These are phyloP conservation scores for Tachysurus fulvidraco DNA, from an alignment of 2,113 vertebrate species.

Conservation along the genomic window DNA sequence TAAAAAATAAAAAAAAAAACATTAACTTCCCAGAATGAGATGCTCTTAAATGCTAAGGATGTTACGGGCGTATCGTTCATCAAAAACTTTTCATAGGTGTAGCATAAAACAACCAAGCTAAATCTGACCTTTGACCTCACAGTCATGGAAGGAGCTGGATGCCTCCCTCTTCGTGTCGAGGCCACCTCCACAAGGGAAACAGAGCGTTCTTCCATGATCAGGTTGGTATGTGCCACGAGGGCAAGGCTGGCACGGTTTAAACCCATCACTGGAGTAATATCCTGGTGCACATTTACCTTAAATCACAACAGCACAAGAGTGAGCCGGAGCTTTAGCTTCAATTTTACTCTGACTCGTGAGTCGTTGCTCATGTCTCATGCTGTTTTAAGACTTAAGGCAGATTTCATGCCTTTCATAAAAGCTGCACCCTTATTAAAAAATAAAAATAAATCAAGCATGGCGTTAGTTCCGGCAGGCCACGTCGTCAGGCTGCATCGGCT, in stretches of 20 bases:
- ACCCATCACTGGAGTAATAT: slow-evolving; percentile 86
- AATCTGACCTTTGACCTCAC: slow-evolving; percentile 89
- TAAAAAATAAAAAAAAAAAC: neutral
- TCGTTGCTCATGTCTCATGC: neutral
- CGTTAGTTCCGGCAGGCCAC: no score
- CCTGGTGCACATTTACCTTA: slow-evolving; percentile 91
- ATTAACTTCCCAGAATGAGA: neutral
- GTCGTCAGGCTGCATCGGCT: no score
- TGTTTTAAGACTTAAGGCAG: no score
- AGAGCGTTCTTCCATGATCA: slow-evolving; percentile 86
- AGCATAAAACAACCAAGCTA: neutral
- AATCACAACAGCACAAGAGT: slow-evolving; percentile 19
- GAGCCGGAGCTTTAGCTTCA: neutral
- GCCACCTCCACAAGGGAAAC: slow-evolving; percentile 92
- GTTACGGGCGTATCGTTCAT: neutral
- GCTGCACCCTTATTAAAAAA: neutral
- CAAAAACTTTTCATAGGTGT: neutral
- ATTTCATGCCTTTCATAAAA: neutral
- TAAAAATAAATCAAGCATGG: no score
- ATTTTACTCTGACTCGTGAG: neutral
- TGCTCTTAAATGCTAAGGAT: neutral
- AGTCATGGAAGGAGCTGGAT: slow-evolving; percentile 92
- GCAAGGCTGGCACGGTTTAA: slow-evolving; percentile 90
- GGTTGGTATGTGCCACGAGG: slow-evolving; percentile 89
- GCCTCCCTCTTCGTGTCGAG: slow-evolving; percentile 89